phyloP scores from a whole-genome alignment of 2,113 vertebrate species.

The Anolis sagrei region DNA sequence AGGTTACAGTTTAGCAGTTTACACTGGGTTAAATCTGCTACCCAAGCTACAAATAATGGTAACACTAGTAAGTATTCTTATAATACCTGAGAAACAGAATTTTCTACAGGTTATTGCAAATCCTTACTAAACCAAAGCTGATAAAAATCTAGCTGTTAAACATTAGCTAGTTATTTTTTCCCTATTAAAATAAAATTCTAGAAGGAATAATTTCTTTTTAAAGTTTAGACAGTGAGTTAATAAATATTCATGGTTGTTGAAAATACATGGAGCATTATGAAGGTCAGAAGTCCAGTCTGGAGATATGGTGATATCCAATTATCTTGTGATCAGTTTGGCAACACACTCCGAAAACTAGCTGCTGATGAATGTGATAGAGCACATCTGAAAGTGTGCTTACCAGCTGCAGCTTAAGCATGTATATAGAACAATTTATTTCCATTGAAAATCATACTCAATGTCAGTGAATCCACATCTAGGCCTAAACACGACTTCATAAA shows the following conservation, averaged over 20 bases:
- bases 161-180: background rate
- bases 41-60: background rate
- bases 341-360: conserved; percentile 44
- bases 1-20: background rate
- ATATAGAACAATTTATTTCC: conserved; percentile 22
- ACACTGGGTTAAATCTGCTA: background rate
- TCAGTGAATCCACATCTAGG: background rate
- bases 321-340: conserved; percentile 20
- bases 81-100: background rate
- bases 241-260: background rate
- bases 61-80: background rate
- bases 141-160: background rate
- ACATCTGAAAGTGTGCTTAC: conserved; percentile 23
- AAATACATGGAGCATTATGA: conserved; percentile 40
- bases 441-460: background rate
- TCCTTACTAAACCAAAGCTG: background rate
- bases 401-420: conserved; percentile 32
- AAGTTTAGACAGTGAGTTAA: conserved; percentile 27
- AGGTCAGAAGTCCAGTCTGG: conserved; percentile 8
- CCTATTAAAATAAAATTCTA: conserved; percentile 18
- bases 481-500: background rate
- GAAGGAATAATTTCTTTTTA: conserved; percentile 5
- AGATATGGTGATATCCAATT: conserved; percentile 37
- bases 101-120: background rate
- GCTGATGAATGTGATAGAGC: background rate